These are phyloP conservation scores for Platyura marginata DNA, from an alignment of 1,140 invertebrate genomes.

Conservation along the genomic window DNA sequence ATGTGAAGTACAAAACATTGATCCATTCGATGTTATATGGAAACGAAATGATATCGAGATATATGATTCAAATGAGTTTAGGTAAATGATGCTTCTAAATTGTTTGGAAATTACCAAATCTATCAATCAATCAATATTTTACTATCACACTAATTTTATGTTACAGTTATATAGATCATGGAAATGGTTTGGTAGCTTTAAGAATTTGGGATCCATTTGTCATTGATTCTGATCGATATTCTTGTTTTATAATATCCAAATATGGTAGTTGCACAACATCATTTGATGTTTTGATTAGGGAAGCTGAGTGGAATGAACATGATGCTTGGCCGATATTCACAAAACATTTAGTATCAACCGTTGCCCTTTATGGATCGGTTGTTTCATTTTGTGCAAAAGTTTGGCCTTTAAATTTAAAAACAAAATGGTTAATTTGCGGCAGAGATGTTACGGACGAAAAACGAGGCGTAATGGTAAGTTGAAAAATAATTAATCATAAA, in stretches of 20 bases:
- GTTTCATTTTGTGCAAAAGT: constrained; percentile 20
- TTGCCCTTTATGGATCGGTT: constrained; percentile 11
- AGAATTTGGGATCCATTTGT: constrained; percentile 41
- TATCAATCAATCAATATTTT: background rate
- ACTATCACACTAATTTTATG: background rate
- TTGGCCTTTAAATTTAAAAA: constrained; percentile 15
- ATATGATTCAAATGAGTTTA: constrained; percentile 40
- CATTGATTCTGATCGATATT: constrained; percentile 52
- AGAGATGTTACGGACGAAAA: constrained; percentile 10
- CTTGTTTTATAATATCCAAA: constrained; percentile 32
- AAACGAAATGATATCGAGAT: constrained; percentile 41
- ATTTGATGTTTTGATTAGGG: constrained; percentile 17
- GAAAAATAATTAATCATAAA: background rate
- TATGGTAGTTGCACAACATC: constrained; percentile 14
- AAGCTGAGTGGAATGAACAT: constrained; percentile 10
- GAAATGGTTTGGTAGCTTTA: constrained; percentile 38
- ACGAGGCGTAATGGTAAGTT: constrained; percentile 20
- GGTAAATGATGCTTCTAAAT: constrained; percentile 9
- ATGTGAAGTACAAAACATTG: constrained; percentile 28
- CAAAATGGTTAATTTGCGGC: constrained; percentile 13
- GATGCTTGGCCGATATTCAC: constrained; percentile 12
- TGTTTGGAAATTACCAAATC: background rate
- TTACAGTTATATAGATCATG: constrained; percentile 37
- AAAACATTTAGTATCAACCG: constrained; percentile 15
- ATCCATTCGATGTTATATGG: constrained; percentile 50